Percentiles rank a stretch among this genome's conserved stretches.
Evolutionary conservation across 1,140 invertebrate genomes (phyloP).

Genomic region (Latrodectus geometricus): DNA sequence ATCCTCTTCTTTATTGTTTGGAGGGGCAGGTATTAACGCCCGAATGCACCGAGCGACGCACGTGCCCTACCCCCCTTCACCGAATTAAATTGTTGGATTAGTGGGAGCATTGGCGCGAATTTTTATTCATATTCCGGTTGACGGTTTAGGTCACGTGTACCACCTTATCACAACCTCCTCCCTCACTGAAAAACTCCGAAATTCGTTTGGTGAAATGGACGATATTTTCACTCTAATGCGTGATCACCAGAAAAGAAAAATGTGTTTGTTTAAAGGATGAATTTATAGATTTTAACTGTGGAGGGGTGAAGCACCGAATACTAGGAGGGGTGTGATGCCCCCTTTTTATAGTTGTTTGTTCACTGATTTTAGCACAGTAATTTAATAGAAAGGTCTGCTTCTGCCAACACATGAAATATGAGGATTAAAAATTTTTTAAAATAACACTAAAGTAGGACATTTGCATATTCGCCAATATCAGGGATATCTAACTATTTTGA

Average conservation of each 20-base stretch:
- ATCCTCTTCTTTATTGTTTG: neutral
- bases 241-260: neutral
- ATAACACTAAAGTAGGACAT: too few species aligned
- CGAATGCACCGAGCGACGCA: neutral
- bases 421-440: too few species aligned
- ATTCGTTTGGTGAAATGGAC: neutral
- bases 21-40: neutral
- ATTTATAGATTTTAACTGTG: slow-evolving; percentile 1
- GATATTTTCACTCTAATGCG: too few species aligned
- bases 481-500: too few species aligned
- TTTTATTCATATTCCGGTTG: slow-evolving; percentile 29
- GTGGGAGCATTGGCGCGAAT: neutral
- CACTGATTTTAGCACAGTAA: neutral
- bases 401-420: too few species aligned
- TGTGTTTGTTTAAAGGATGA: slow-evolving; percentile 32
- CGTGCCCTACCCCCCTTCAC: neutral
- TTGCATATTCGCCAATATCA: too few species aligned
- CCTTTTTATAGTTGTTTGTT: neutral
- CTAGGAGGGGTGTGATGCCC: neutral
- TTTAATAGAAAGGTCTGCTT: neutral
- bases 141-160: slow-evolving; percentile 3
- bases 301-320: too few species aligned
- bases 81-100: slow-evolving; percentile 27
- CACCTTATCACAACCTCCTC: neutral
- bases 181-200: neutral